These are phyloP conservation scores for Desmodus rotundus DNA, from an alignment of 2,113 vertebrate genomes.

Conservation along the genomic window DNA sequence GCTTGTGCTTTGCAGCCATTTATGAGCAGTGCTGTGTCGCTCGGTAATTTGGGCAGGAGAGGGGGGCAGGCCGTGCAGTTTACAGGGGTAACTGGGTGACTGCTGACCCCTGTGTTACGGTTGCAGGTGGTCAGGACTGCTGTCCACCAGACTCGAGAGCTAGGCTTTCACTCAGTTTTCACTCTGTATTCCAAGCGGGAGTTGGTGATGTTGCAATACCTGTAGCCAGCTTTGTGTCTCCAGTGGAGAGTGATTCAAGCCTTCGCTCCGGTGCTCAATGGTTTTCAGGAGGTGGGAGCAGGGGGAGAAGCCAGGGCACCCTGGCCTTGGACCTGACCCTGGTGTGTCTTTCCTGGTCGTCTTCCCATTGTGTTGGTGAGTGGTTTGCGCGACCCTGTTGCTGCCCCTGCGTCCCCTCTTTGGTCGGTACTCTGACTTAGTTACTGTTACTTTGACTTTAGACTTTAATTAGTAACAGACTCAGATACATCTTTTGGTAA, in stretches of 20 bases:
- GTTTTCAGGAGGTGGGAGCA: not conserved
- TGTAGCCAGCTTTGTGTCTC: not conserved
- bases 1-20: not conserved
- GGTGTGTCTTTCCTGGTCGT: not conserved
- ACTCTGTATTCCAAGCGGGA: not conserved
- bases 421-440: not conserved
- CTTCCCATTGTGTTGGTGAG: not conserved
- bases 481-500: not conserved
- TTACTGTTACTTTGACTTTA: slow-evolving; percentile 17
- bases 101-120: not conserved
- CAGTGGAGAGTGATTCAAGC: not conserved
- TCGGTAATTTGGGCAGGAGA: not conserved
- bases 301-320: not conserved
- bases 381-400: not conserved
- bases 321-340: not conserved
- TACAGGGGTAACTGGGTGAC: not conserved
- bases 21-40: not conserved
- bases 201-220: not conserved
- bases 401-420: not conserved
- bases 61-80: not conserved
- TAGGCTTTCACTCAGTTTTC: not conserved
- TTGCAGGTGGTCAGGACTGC: not conserved
- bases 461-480: slow-evolving; percentile 18
- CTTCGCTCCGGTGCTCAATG: not conserved
- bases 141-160: not conserved